Evolutionary conservation across 2,888 invertebrate species (phyloP).

Genomic region (Taphrorychus bicolor): DNA sequence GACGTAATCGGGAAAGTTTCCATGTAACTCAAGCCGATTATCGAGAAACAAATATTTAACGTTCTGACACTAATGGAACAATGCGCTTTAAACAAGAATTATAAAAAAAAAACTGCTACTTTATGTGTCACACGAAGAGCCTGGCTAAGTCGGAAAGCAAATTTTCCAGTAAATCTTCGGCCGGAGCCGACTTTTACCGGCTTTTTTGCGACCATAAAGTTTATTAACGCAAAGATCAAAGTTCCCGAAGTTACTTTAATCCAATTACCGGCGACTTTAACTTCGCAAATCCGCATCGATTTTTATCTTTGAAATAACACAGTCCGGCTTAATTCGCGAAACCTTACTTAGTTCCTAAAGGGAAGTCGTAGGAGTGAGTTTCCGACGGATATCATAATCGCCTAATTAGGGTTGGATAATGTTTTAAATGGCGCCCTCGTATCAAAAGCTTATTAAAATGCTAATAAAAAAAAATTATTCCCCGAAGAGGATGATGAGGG

Average conservation of each 20-base stretch:
- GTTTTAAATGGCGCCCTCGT: too few relatives aligned
- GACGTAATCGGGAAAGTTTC: conserved; percentile 2
- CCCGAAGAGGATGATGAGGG: neutral
- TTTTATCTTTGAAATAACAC: conserved; percentile 5
- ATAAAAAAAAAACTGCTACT: neutral
- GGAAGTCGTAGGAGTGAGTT: neutral
- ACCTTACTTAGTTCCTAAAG: neutral
- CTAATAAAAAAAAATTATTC: neutral
- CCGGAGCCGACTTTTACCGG: neutral
- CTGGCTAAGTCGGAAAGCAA: conserved; percentile 8
- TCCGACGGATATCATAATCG: neutral
- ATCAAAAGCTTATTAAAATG: neutral
- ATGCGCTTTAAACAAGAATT: neutral
- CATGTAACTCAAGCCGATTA: neutral
- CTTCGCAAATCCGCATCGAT: conserved; percentile 5
- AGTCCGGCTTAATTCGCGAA: neutral
- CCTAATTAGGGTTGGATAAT: neutral
- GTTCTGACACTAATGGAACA: neutral
- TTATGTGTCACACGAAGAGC: neutral
- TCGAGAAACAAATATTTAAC: neutral
- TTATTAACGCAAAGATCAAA: conserved; percentile 10
- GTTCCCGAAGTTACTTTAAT: conserved; percentile 13
- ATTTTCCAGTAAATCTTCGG: neutral
- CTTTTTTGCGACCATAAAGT: conserved; percentile 12
- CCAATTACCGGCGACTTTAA: conserved; percentile 11